Evolutionary conservation across 2,888 invertebrate species (phyloP), one percentile per base, ranked within the genome.

Genomic region (Drosophila anceps): DNA sequence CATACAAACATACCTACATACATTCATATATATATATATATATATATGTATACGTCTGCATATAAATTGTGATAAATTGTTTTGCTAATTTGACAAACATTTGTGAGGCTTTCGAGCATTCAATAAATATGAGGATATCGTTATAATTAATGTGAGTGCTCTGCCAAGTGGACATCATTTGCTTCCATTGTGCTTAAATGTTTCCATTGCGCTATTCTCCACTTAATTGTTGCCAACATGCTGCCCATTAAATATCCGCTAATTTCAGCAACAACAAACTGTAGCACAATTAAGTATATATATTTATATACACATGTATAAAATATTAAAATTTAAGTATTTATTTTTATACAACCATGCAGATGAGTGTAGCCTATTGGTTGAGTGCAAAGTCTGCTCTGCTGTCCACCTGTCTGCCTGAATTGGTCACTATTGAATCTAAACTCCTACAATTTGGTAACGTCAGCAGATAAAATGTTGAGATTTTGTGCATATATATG

Each of bases 61-160:
- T 57, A 44, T 24, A 48, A 12, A 41, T 39, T 48, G 44, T 58
- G 35, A 43, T 15, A 44, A 58, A 61, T 48, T 58, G 35, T 66
- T 54, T 55, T 55, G 44, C 62, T 61, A 54, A 74, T 79, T 77
- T 61, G 53, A 58, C 59, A 54, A 75, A 51, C 60, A 50, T 55
- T 69, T 64, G 46, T 29, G 31, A 24, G 39, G 54, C 44, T 35
- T 20, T 44, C 27, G 9, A 33, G 39, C 58, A 20, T 37, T 51
- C 54, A 51, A 65, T 76, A 73, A 76, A 68, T 73, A 46, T 60
- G 51, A 44, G 41, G 31, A 76, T 71, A 71, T 68, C 37, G 62
- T 80, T 41, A 76, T 79, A 80, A 79, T 78, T 78, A 76, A 71
- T 65, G 59, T 62, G 51, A 60, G 61, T 55, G 64, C 61, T n/a